Conservation (phyloP, 2,888 invertebrate genomes). For the Germaria angustata region DNA sequence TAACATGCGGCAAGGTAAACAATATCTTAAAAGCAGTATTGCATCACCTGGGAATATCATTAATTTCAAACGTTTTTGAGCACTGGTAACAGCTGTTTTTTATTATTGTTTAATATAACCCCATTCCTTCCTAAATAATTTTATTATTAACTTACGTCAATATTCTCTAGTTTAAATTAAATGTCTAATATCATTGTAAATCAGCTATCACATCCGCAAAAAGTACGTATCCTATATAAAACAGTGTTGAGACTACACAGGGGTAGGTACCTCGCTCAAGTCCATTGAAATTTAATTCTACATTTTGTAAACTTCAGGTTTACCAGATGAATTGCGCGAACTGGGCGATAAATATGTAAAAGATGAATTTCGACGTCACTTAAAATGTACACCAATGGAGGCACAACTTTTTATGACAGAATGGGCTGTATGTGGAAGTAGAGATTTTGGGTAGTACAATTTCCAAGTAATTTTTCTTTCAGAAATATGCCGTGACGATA, state of each 20-base stretch:
- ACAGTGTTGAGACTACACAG: constrained; percentile 88
- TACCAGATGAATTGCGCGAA: constrained; percentile 86
- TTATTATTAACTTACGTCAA: constrained; percentile 46
- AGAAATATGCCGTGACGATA: constrained; percentile 89
- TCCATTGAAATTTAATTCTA: background rate
- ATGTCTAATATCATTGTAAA: constrained; percentile 75
- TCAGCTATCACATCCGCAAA: constrained; percentile 82
- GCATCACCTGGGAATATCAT: too few species aligned
- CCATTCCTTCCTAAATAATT: background rate
- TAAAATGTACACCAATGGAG: constrained; percentile 85
- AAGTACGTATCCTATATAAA: constrained; percentile 88
- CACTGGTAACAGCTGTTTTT: constrained; percentile 30
- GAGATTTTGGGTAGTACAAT: background rate
- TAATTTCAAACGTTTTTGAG: constrained; percentile 12
- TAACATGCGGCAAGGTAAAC: too few species aligned
- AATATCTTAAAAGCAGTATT: too few species aligned
- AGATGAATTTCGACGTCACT: constrained; percentile 93
- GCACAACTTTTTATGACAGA: constrained; percentile 90
- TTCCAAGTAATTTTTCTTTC: constrained; percentile 68
- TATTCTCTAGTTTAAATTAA: constrained; percentile 1
- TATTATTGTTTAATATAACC: constrained; percentile 30
- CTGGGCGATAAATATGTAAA: constrained; percentile 89
- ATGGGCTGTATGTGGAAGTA: constrained; percentile 86
- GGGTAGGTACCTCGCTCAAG: constrained; percentile 75
- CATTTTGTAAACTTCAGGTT: constrained; percentile 75